Base-by-base conservation (phyloP, 2,113 vertebrate genomes). In the Tachycineta bicolor region DNA sequence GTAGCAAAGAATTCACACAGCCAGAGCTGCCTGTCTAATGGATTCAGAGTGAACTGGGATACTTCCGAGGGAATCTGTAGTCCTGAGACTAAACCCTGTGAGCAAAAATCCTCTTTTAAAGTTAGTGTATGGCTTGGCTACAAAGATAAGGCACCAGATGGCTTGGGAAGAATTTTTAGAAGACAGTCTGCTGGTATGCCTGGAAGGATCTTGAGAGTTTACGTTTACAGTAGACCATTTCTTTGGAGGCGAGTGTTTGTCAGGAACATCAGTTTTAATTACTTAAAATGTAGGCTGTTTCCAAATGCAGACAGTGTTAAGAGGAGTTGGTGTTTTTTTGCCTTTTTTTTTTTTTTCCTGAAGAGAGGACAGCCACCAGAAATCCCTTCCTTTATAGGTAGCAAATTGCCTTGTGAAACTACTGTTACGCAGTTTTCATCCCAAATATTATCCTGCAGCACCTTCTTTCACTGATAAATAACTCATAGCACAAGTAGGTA, bases 161-260 rank as follows among this genome's bases (percentile, higher is more conserved):
- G 95, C 89, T 97, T 96, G 83, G 70, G 88, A 97, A 96, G 95
- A 96, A 94, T 95, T 97, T 97, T 96, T 97, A 96, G 96, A 93
- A 97, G 94, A 89, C 7, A 53, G 64, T 94, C 83, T 76, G 75
- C 70, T 97, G 70, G 94, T 96, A 89, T 94, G 87, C 85, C 88
- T 95, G 84, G 64, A 89, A 97, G 67, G 78, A 96, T 96, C 87
- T 91, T 58, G 71, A 89, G 64, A 85, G 87, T 84, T 97, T 97
- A 55, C 78, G 0, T 96, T 97, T 96, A 86, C 91, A 94, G 92
- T 80, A 89, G 67, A 69, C 59, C 78, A 58, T 94, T 93, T 95
- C 96, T 96, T 97, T 70, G 50, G 71, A 95, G 55, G 70, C 2
- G 2, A 97, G 85, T 63, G 94, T 95, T 94, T 97, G 96, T 87